Conservation (phyloP, 2,797 vertebrate species). For the Acanthurus tractus region DNA sequence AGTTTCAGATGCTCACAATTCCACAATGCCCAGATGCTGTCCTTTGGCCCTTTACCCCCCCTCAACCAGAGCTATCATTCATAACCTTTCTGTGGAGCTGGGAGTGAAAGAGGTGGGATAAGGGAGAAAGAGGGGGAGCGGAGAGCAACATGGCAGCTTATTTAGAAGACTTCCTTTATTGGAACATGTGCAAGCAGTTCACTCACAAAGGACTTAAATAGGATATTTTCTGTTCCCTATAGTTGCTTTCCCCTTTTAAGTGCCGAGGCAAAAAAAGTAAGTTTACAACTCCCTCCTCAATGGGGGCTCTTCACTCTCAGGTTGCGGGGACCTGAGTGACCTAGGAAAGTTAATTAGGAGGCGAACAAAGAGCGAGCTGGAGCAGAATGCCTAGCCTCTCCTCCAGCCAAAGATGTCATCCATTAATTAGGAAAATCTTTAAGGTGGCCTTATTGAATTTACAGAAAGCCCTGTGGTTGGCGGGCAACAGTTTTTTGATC, state of each 20-base stretch:
- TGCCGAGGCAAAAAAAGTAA: slow-evolving; percentile 99
- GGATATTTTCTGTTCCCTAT: slow-evolving; percentile 99
- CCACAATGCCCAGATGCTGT: slow-evolving; percentile 87
- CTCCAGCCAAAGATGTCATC: slow-evolving; percentile 99
- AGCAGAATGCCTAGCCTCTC: slow-evolving; percentile 99
- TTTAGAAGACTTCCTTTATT: slow-evolving; percentile 93
- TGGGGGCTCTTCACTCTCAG: slow-evolving; percentile 99
- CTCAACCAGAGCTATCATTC: slow-evolving; percentile 87
- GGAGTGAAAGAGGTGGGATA: slow-evolving; percentile 84
- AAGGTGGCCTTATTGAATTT: slow-evolving; percentile 99
- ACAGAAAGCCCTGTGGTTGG: slow-evolving; percentile 97
- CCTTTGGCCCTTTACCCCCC: slow-evolving; percentile 83
- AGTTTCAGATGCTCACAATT: slow-evolving; percentile 84
- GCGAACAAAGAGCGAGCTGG: slow-evolving; percentile 99
- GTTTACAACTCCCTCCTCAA: slow-evolving; percentile 99
- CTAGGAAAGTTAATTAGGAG: slow-evolving; percentile 99
- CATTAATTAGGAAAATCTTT: slow-evolving; percentile 99
- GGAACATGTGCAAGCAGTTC: slow-evolving; percentile 95
- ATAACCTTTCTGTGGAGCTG: slow-evolving; percentile 86
- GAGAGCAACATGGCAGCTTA: slow-evolving; percentile 90
- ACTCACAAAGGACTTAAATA: slow-evolving; percentile 98
- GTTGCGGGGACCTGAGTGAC: slow-evolving; percentile 99
- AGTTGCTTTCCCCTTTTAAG: slow-evolving; percentile 99
- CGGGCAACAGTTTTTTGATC: slow-evolving; percentile 99
- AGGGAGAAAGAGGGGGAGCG: slow-evolving; percentile 77